These are phyloP conservation scores for Heloderma charlesbogerti DNA, from an alignment of 2,113 vertebrate species.

Conservation along the genomic window DNA sequence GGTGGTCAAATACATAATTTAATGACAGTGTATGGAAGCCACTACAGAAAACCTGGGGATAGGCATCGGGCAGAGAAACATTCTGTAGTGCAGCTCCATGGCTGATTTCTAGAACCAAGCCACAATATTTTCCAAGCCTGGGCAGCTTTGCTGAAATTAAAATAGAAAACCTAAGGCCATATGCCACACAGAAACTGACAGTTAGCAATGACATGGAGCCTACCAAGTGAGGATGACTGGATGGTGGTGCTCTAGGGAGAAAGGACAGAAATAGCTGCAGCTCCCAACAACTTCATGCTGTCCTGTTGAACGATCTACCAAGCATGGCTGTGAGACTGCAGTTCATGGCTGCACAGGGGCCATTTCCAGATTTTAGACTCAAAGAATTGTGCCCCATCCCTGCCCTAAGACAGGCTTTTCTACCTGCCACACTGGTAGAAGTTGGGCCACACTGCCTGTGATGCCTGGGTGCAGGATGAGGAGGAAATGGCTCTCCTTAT, in stretches of 20 bases:
- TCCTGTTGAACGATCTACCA: not conserved
- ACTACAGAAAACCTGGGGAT: slow-evolving; percentile 76
- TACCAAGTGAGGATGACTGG: slow-evolving; percentile 57
- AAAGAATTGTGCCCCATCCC: not conserved
- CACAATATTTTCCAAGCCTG: slow-evolving; percentile 78
- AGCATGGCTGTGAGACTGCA: not conserved
- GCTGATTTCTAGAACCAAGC: slow-evolving; percentile 73
- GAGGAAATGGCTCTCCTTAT: not conserved
- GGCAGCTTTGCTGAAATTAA: slow-evolving; percentile 77
- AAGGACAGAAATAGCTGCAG: slow-evolving; percentile 66
- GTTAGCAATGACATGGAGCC: slow-evolving; percentile 63
- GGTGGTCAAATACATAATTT: slow-evolving; percentile 77
- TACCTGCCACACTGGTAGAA: not conserved
- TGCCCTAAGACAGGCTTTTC: not conserved
- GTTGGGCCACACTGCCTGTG: not conserved
- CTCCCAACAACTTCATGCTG: slow-evolving; percentile 18
- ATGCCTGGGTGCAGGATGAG: not conserved
- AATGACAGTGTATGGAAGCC: slow-evolving; percentile 79
- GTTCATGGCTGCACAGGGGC: not conserved
- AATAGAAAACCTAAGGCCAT: slow-evolving; percentile 76
- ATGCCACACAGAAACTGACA: slow-evolving; percentile 69
- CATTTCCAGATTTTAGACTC: not conserved
- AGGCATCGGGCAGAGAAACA: slow-evolving; percentile 66
- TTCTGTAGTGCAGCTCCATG: slow-evolving; percentile 73
- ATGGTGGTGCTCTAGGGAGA: slow-evolving; percentile 62